Evolutionary conservation across 2,113 vertebrate genomes (phyloP).

Genomic region (Xenopus borealis): DNA sequence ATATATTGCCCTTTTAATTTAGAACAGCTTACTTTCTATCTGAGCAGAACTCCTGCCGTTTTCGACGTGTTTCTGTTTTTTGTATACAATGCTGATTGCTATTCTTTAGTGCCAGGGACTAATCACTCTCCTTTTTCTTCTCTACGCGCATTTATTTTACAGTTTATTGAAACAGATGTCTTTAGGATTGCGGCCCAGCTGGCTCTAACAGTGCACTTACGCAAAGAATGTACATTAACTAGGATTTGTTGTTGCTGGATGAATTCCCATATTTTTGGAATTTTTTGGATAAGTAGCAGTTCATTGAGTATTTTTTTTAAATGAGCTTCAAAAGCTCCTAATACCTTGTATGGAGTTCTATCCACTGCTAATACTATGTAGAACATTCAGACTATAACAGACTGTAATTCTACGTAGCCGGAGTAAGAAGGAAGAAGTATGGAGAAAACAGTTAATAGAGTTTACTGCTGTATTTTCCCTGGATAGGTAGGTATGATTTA

Average conservation of each 20-base stretch:
- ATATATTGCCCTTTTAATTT: too few species aligned
- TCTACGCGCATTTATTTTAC: not conserved
- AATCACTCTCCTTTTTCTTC: not conserved
- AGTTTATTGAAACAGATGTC: constrained; percentile 19
- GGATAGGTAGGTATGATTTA: too few species aligned
- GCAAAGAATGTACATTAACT: constrained; percentile 27
- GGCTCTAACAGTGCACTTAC: constrained; percentile 14
- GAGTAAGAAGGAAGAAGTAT: too few species aligned
- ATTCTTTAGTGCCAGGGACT: not conserved
- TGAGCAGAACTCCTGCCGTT: not conserved
- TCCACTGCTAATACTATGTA: not conserved
- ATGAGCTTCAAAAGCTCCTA: constrained; percentile 15
- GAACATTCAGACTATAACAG: too few species aligned
- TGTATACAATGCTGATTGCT: not conserved
- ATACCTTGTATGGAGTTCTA: constrained; percentile 15
- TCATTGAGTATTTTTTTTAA: constrained; percentile 26
- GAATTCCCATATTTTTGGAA: constrained; percentile 31
- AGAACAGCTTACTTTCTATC: too few species aligned
- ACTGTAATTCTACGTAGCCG: too few species aligned
- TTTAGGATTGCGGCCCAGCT: constrained; percentile 11
- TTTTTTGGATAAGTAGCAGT: constrained; percentile 14
- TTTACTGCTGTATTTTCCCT: too few species aligned
- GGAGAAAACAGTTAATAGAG: too few species aligned
- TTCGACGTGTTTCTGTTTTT: not conserved
- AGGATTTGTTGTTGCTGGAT: constrained; percentile 34